Evolutionary conservation across 2,797 vertebrate genomes (phyloP).

Genomic region (Otolemur crassicaudatus): DNA sequence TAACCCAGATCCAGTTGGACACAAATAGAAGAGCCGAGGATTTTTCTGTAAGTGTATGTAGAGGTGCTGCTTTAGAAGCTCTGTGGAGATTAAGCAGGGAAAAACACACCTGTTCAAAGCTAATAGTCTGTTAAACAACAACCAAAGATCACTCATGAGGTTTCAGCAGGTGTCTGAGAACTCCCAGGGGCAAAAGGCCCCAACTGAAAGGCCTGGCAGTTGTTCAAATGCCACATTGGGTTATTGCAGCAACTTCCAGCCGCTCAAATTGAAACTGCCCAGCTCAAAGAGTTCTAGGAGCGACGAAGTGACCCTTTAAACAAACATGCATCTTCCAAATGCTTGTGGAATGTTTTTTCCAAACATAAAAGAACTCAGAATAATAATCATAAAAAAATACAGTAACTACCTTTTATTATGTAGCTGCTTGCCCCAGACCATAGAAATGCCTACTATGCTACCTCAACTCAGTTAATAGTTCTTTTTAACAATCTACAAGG

Average conservation of each 20-base stretch:
- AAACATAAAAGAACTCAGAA: neutral
- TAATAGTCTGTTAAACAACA: conserved; percentile 4
- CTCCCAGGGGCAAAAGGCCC: neutral
- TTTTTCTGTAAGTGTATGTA: neutral
- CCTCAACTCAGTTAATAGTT: neutral
- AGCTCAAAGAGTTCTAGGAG: neutral
- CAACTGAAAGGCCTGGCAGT: neutral
- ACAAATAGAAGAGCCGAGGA: neutral
- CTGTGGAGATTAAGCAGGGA: neutral
- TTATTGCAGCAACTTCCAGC: neutral
- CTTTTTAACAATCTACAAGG: neutral
- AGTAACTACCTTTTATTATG: neutral
- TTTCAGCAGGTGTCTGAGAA: neutral
- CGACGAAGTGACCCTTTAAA: neutral
- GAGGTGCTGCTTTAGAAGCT: neutral
- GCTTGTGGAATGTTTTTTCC: neutral
- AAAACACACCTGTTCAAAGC: neutral
- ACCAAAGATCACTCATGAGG: neutral
- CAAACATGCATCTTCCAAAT: neutral
- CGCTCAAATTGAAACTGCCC: neutral
- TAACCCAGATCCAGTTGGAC: neutral
- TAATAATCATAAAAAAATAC: neutral
- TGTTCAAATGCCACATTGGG: neutral
- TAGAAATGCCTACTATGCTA: neutral
- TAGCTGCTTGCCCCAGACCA: neutral